Conservation (phyloP, 2,797 vertebrate species). For the Diplodus puntazzo region DNA sequence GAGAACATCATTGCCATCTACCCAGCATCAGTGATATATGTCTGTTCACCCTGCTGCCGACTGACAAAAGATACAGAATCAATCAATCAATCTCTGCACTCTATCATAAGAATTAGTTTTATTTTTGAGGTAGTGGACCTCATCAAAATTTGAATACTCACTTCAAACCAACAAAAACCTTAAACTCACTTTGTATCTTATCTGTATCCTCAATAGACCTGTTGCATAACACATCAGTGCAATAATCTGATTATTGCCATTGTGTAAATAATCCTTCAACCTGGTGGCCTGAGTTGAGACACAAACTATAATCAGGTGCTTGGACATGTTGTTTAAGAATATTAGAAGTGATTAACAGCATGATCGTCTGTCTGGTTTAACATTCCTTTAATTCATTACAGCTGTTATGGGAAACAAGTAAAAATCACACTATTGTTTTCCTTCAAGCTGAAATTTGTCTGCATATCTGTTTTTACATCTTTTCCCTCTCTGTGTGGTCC, state of each 20-base stretch:
- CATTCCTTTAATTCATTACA: neutral
- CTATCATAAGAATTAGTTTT: too few species aligned
- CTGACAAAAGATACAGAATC: too few species aligned
- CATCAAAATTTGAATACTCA: neutral
- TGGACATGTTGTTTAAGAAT: constrained; percentile 51
- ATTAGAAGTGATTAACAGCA: constrained; percentile 39
- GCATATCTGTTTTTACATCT: neutral
- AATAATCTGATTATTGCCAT: constrained; percentile 37
- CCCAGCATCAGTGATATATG: neutral
- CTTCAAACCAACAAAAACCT: neutral
- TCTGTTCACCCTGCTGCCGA: too few species aligned
- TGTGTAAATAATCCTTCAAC: constrained; percentile 33
- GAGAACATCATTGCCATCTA: too few species aligned
- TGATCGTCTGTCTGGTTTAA: neutral
- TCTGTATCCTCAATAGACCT: too few species aligned
- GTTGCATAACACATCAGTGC: neutral
- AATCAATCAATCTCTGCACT: too few species aligned
- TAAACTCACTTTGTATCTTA: neutral
- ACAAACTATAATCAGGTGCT: constrained; percentile 47
- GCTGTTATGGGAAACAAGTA: neutral
- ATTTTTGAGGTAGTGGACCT: too few species aligned
- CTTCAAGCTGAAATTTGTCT: neutral
- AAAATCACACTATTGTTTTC: neutral
- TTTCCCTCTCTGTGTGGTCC: constrained; percentile 29
- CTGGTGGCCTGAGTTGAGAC: constrained; percentile 13